phyloP scores from a whole-genome alignment of 2,113 vertebrate species.

The Microcebus lehilahytsara region DNA sequence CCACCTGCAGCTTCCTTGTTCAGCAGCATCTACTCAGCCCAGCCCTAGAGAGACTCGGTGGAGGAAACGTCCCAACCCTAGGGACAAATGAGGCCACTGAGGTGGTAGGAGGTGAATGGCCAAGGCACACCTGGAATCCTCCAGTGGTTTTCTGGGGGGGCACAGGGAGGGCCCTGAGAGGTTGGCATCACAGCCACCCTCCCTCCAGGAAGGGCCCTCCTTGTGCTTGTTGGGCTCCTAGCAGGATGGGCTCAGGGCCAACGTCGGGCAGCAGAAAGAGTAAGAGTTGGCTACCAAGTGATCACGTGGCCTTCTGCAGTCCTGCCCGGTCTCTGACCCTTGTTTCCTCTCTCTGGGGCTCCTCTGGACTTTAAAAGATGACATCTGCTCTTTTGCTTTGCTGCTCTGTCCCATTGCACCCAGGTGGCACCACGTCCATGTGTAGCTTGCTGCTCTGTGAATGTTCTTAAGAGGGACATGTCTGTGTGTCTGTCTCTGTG shows the following conservation, averaged over 20 bases:
- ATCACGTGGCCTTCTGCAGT: not conserved
- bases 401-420: not conserved
- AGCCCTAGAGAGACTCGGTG: not conserved
- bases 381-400: not conserved
- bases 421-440: fast-evolving
- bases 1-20: not conserved
- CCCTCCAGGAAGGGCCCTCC: not conserved
- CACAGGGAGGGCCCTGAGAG: not conserved
- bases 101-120: too few species aligned
- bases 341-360: not conserved
- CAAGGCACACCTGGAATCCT: not conserved
- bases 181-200: not conserved
- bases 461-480: not conserved
- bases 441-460: not conserved
- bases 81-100: not conserved
- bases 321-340: not conserved
- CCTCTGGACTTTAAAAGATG: not conserved
- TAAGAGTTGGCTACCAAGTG: not conserved
- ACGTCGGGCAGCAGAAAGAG: not conserved
- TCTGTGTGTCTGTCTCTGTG: not conserved
- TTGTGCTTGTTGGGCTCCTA: not conserved
- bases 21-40: not conserved
- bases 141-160: fast-evolving
- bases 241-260: not conserved
- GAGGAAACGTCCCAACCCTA: not conserved